Evolutionary conservation across 2,113 vertebrate genomes (phyloP).

Genomic region (Semnornis frantzii): DNA sequence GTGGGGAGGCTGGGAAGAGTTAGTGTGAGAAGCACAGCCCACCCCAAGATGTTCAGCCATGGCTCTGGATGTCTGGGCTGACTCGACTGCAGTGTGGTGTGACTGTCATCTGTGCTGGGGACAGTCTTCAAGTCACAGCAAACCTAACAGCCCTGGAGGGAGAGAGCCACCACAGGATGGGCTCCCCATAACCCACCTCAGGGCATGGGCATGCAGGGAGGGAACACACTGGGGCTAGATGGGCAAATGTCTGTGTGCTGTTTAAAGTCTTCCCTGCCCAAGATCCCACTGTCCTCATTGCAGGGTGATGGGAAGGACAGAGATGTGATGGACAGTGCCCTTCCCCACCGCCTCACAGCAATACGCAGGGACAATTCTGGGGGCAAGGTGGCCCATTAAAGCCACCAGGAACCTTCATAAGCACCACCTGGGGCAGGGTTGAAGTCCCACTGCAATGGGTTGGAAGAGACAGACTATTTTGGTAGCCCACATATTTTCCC

Average conservation of each 20-base stretch:
- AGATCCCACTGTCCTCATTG: background rate
- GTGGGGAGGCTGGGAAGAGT: background rate
- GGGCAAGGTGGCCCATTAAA: background rate
- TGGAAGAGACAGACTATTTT: background rate
- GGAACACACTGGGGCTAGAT: background rate
- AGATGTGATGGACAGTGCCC: too few relatives aligned
- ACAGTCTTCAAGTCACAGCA: background rate
- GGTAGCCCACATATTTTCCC: background rate
- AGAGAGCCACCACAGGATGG: too few relatives aligned
- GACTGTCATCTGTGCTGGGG: background rate
- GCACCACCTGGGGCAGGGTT: background rate
- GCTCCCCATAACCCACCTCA: too few relatives aligned
- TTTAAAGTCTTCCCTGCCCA: background rate
- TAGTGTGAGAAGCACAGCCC: rapidly evolving
- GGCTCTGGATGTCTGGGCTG: background rate
- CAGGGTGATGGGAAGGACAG: background rate
- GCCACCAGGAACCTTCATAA: background rate
- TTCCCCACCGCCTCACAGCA: background rate
- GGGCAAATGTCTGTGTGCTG: background rate
- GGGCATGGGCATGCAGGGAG: background rate
- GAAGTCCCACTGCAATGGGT: rapidly evolving
- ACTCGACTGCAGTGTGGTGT: background rate
- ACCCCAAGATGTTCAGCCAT: background rate
- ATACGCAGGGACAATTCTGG: background rate
- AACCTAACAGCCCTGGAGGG: background rate